Percentiles rank a stretch among this genome's conserved stretches.
Conservation (phyloP, 2,113 vertebrate genomes). For the Vireo altiloquus region DNA sequence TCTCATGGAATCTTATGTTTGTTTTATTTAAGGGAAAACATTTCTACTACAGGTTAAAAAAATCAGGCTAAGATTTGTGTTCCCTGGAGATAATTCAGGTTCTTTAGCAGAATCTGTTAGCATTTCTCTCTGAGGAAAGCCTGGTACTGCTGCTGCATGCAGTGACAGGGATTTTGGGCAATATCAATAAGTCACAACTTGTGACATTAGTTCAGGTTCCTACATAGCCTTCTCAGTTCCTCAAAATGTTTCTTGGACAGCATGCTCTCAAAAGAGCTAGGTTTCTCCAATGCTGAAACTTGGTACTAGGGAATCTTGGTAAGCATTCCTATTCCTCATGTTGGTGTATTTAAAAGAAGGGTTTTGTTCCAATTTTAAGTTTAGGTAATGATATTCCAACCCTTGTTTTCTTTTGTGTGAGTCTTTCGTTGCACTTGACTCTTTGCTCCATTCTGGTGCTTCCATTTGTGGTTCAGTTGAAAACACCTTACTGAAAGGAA, state of each 20-base stretch:
- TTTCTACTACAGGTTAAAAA: background rate
- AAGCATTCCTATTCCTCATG: background rate
- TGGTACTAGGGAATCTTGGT: background rate
- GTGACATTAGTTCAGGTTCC: background rate
- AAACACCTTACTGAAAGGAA: background rate
- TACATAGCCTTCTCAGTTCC: background rate
- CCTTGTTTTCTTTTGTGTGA: background rate
- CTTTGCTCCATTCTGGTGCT: background rate
- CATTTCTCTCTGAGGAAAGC: background rate
- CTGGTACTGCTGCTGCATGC: background rate
- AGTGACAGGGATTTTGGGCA: background rate
- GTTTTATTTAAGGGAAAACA: background rate
- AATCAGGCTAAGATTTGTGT: background rate
- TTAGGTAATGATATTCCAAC: background rate
- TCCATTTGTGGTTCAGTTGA: background rate
- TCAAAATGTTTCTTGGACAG: background rate
- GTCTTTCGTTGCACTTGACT: background rate
- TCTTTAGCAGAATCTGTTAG: background rate
- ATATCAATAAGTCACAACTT: background rate
- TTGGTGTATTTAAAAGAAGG: background rate
- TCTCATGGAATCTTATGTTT: background rate
- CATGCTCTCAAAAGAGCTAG: background rate
- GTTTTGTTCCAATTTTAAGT: background rate
- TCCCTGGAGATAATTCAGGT: background rate
- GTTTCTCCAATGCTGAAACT: background rate